Conservation (phyloP, 1,140 invertebrate genomes). For the Microplitis demolitor region DNA sequence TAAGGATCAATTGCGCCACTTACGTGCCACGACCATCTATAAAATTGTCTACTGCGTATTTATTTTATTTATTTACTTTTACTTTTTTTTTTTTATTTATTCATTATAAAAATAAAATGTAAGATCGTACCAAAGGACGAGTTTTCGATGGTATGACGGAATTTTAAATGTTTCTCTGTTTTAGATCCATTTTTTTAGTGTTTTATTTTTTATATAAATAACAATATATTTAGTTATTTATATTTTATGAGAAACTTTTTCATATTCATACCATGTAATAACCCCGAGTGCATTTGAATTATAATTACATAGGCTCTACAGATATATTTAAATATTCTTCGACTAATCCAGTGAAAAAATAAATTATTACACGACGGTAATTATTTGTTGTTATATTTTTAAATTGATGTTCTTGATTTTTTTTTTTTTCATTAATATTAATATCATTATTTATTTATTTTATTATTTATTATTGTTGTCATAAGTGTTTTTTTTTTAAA, state of each 20-base stretch:
- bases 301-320: constrained; percentile 61
- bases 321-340: constrained; percentile 56
- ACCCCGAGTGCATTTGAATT: constrained; percentile 56
- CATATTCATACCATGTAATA: constrained; percentile 24
- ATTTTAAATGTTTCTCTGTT: not conserved
- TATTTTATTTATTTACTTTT: too few species aligned
- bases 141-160: constrained; percentile 37
- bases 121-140: constrained; percentile 57
- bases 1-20: constrained; percentile 42
- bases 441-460: not conserved
- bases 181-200: not conserved
- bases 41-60: not conserved
- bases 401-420: not conserved
- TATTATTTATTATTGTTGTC: not conserved
- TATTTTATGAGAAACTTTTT: not conserved
- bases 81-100: not conserved
- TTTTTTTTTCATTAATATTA: not conserved
- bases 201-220: not conserved
- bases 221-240: not conserved
- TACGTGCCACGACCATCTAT: constrained; percentile 30
- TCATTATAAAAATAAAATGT: constrained; percentile 63
- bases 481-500: too few species aligned
- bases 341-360: constrained; percentile 63
- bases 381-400: constrained; percentile 34
- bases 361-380: constrained; percentile 61